These are phyloP conservation scores for Morinoia aosen DNA, from an alignment of 2,888 invertebrate species.

Conservation along the genomic window DNA sequence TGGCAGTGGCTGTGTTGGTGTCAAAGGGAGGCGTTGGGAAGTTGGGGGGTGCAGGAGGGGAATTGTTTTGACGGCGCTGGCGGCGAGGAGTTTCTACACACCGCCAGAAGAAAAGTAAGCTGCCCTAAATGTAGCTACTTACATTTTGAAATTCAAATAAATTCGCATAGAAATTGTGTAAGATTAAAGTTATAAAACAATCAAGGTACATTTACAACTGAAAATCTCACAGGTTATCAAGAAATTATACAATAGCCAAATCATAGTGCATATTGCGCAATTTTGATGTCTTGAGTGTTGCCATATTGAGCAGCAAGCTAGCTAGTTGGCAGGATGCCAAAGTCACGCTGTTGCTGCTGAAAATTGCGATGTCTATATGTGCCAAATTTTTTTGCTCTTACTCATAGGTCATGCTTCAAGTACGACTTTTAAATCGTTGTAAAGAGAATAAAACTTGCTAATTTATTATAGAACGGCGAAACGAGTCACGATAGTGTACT, in stretches of 20 bases:
- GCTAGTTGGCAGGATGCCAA: slow-evolving; percentile 40
- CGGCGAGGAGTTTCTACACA: slow-evolving; percentile 14
- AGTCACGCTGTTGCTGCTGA: background rate
- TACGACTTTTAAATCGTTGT: background rate
- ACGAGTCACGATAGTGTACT: background rate
- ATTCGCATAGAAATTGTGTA: background rate
- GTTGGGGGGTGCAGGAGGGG: slow-evolving; percentile 23
- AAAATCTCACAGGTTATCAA: background rate
- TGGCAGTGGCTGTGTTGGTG: slow-evolving; percentile 41
- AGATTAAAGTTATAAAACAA: background rate
- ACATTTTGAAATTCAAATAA: background rate
- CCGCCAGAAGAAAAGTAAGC: background rate
- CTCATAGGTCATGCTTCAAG: slow-evolving; percentile 12
- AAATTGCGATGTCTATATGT: background rate
- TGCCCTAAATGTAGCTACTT: background rate
- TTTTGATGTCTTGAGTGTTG: slow-evolving; percentile 6
- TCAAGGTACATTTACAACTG: background rate
- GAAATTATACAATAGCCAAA: background rate
- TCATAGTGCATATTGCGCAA: slow-evolving; percentile 12
- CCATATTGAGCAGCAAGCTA: background rate
- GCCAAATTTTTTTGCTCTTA: slow-evolving; percentile 1
- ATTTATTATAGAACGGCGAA: background rate
- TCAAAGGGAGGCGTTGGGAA: slow-evolving; percentile 19
- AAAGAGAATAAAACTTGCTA: background rate
- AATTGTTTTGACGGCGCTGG: slow-evolving; percentile 52